Evolutionary conservation across 2,888 invertebrate genomes (phyloP), one percentile per base, ranked within the genome.

Genomic region (Caenorhabditis uteleia): DNA sequence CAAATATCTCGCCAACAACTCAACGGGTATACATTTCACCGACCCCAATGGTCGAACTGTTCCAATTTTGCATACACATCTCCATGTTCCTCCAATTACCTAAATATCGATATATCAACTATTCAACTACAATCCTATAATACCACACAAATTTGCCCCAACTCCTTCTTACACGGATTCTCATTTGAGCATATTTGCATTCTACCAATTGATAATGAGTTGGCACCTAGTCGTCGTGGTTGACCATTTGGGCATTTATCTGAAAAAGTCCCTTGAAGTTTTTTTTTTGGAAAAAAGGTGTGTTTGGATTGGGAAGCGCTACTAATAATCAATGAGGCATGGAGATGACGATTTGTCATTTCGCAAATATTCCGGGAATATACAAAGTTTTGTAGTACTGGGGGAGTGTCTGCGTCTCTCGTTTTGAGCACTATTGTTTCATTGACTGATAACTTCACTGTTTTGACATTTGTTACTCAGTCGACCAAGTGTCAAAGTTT

Each of bases 61-160:
- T 27, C 82, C 83, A 40, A 79, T 56, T 40, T 74, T 70, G 60
- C 83, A 83, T 26, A 83, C 69, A 62, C 83, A 83, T 26, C 78
- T 64, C 61, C 76, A 76, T 0, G 77, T 65, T 14, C 78, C 82
- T 12, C 75, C 77, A 18, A 82, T 73, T 26, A 76, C 65, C 79
- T 80, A 48, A 8, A 59, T 59, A 23, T 38, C 16, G 1, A 21
- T 40, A 40, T 7, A 5, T 14, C n/a, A 34, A 23, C 14, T 33
- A 23, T 34, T 47, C 42, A 40, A 20, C 12, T 25, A 25, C 26
- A 5, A 4, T 16, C 14, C 8, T 12, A 55, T 66, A n/a, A 56
- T 31, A 79, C 78, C 44, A 80, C 62, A 67, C 82, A 82, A 47
- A 80, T 65, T 55, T 82, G 77, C 18, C 78, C 77, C 8, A 82